Evolutionary conservation across 1,140 invertebrate genomes (phyloP).

Genomic region (Colletes latitarsis): DNA sequence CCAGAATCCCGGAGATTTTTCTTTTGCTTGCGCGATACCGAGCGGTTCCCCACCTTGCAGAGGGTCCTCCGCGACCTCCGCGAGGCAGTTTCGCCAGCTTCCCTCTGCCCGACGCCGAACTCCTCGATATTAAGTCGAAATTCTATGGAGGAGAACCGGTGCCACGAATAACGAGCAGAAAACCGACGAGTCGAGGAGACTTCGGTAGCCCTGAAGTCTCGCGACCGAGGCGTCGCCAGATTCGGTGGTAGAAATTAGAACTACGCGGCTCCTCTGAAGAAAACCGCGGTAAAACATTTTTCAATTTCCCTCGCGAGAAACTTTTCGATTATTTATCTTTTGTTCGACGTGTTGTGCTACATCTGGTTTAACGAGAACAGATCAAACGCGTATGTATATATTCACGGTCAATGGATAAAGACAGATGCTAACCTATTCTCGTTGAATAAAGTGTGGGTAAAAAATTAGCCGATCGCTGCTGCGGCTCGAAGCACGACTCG

Average conservation of each 20-base stretch:
- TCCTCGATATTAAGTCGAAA: constrained; percentile 24
- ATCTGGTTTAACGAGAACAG: too few relatives aligned
- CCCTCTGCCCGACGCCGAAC: not conserved
- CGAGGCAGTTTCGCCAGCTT: not conserved
- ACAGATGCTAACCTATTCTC: too few relatives aligned
- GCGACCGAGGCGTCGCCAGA: not conserved
- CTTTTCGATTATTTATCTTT: too few relatives aligned
- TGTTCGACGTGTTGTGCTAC: too few relatives aligned
- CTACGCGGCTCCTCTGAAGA: not conserved
- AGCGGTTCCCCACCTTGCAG: constrained; percentile 6
- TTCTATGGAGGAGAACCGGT: constrained; percentile 22
- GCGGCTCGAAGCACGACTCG: too few relatives aligned
- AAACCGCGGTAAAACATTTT: too few relatives aligned
- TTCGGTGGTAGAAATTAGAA: not conserved
- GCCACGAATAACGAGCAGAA: constrained; percentile 22
- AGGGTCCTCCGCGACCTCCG: not conserved
- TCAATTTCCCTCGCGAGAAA: too few relatives aligned
- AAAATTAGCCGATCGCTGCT: too few relatives aligned
- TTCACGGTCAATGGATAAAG: too few relatives aligned
- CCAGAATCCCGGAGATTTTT: constrained; percentile 42
- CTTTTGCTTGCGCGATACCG: not conserved
- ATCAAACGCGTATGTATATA: too few relatives aligned
- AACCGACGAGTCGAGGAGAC: not conserved
- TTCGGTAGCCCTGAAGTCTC: not conserved
- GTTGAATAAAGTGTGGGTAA: too few relatives aligned